These are phyloP conservation scores for Tenthredo mesomela DNA, from an alignment of 2,888 invertebrate species.

Conservation along the genomic window DNA sequence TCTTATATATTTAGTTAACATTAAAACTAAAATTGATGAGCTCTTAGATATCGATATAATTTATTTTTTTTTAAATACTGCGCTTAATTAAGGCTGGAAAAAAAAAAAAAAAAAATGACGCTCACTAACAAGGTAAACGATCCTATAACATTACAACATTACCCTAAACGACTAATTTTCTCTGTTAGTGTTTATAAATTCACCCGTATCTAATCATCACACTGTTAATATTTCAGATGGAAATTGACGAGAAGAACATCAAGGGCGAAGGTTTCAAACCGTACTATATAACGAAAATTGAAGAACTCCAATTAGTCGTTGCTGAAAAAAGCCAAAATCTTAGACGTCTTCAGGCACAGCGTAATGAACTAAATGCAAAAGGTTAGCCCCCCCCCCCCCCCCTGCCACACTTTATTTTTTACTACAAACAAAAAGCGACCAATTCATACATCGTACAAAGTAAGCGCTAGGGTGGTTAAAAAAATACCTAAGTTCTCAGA, in stretches of 20 bases:
- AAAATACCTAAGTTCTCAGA: too few species aligned
- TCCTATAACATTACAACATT: neutral
- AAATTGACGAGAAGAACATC: slow-evolving; percentile 82
- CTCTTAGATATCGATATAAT: neutral
- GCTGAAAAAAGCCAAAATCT: slow-evolving; percentile 99
- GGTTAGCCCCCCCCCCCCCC: too few species aligned
- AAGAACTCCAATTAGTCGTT: slow-evolving; percentile 96
- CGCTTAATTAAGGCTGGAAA: slow-evolving; percentile 23
- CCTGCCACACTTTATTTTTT: too few species aligned
- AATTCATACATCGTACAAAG: too few species aligned
- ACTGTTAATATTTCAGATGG: slow-evolving; percentile 81
- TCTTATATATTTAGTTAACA: neutral
- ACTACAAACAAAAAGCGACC: too few species aligned
- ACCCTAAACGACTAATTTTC: neutral
- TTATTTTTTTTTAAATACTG: neutral
- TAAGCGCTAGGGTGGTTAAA: too few species aligned
- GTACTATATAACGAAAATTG: slow-evolving; percentile 98
- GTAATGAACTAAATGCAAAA: slow-evolving; percentile 99
- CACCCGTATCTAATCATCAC: neutral
- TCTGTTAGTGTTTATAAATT: neutral
- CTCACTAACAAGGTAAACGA: slow-evolving; percentile 72
- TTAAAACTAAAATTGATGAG: neutral
- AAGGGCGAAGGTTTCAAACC: slow-evolving; percentile 95
- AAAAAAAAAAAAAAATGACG: too few species aligned
- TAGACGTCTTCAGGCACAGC: slow-evolving; percentile 97